Percentiles rank a stretch among this genome's conserved stretches.
Evolutionary conservation across 2,888 invertebrate genomes (phyloP).

Genomic region (Drosophila helvetica): DNA sequence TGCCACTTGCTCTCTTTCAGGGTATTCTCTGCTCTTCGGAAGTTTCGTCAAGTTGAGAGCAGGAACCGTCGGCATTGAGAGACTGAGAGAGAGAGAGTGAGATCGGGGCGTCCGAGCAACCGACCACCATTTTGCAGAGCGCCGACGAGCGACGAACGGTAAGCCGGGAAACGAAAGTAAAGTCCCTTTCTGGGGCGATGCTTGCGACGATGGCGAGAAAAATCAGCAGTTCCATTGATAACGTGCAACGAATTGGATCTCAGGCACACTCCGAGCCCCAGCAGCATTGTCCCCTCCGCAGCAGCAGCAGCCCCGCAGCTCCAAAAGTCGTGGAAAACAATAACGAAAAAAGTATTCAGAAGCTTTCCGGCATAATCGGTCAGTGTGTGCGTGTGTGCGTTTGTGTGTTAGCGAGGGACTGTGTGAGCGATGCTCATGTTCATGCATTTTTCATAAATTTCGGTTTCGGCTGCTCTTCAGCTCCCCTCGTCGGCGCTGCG

Average conservation of each 20-base stretch:
- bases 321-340: conserved; percentile 18
- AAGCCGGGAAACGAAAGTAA: conserved; percentile 17
- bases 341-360: conserved; percentile 2
- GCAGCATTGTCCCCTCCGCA: conserved; percentile 18
- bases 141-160: conserved; percentile 27
- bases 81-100: conserved; percentile 48
- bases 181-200: conserved; percentile 70
- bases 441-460: conserved; percentile 55
- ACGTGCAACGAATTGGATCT: conserved; percentile 81
- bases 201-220: conserved; percentile 75
- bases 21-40: neutral
- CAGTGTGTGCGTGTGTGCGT: conserved; percentile 16
- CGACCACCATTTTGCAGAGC: neutral
- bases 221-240: conserved; percentile 81
- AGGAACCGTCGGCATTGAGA: conserved; percentile 9
- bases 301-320: conserved; percentile 1
- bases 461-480: conserved; percentile 9
- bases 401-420: neutral
- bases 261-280: conserved; percentile 34
- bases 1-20: neutral
- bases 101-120: conserved; percentile 1
- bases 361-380: neutral
- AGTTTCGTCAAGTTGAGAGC: conserved; percentile 58
- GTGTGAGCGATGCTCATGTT: conserved; percentile 36
- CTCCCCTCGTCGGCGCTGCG: neutral